Evolutionary conservation across 2,888 invertebrate genomes (phyloP), one percentile per base, ranked within the genome.

Genomic region (Gymnoscelis rufifasciata): DNA sequence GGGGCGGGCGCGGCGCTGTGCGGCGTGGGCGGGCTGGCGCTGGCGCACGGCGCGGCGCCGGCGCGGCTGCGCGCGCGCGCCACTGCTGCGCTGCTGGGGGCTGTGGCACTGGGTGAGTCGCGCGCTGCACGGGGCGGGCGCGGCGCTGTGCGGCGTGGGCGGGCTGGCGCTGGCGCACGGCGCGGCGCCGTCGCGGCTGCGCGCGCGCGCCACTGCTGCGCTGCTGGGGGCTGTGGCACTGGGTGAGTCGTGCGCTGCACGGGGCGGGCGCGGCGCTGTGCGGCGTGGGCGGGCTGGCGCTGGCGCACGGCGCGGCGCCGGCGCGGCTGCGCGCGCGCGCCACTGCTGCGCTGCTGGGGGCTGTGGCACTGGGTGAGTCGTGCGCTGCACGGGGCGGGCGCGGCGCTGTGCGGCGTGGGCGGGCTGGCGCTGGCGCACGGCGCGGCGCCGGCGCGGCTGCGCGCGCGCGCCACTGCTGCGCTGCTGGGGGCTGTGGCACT

Each of bases 21-120:
- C 4, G 78, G 71, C 24, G 83, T 83, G 54, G 71, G 77, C 13
- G 83, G 81, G 6, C 69, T 79, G 47, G 78, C 83, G 56, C 67
- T 82, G 35, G 76, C 71, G 0, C 68, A 78, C 12, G 64, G 66
- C 24, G 68, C 71, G 8, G 55, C 68, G 49, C 71, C 73, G 1
- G 37, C 52, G n/a, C 39, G n/a, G 0, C 53, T 48, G 26, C 51
- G 62, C 1, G 66, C 71, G 47, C 59, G 67, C 0, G 80, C 76
- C 13, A 59, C 82, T 24, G 76, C 67, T 7, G 73, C 72, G 38
- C 64, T 84, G 47, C 76, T 84, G 10, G 86, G 84, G 0, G n/a
- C n/a, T n/a, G n/a, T n/a, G n/a, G n/a, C n/a, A n/a, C n/a, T n/a
- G 44, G 70, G 68, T 5, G 49, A 31, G 38, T 76, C 74, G 74